Percentiles rank a stretch among this genome's conserved stretches.
Conservation (phyloP, 2,888 invertebrate genomes). For the Aleiodes testaceus region DNA sequence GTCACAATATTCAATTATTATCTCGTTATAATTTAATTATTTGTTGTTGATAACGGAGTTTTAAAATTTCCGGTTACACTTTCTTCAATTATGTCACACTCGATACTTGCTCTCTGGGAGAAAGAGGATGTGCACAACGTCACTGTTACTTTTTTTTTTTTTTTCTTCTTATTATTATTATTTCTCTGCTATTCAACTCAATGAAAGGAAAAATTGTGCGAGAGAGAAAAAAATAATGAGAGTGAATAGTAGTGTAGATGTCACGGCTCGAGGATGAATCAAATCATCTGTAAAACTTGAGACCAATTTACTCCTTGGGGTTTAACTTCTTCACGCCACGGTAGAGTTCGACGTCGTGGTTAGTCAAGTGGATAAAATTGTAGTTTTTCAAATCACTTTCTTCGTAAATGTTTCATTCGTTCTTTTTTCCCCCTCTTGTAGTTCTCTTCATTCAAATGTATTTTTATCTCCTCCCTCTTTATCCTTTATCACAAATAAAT, state of each 20-base stretch:
- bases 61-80: constrained; percentile 58
- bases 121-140: constrained; percentile 36
- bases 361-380: constrained; percentile 31
- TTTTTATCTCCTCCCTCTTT: background rate
- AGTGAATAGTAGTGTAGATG: constrained; percentile 42
- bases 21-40: background rate
- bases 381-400: constrained; percentile 36
- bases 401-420: background rate
- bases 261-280: constrained; percentile 53
- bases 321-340: constrained; percentile 6
- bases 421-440: background rate
- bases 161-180: background rate
- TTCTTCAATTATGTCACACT: constrained; percentile 62
- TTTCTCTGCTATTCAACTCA: constrained; percentile 31
- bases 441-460: background rate
- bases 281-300: constrained; percentile 53
- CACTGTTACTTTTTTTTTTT: constrained; percentile 46
- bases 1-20: background rate
- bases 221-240: background rate
- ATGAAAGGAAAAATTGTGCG: constrained; percentile 48
- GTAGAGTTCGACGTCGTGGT: background rate
- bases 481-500: background rate
- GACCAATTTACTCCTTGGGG: constrained; percentile 50
- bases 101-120: constrained; percentile 10
- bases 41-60: constrained; percentile 48